Evolutionary conservation across 2,888 invertebrate species (phyloP).

Genomic region (Choristoneura rosaceana): DNA sequence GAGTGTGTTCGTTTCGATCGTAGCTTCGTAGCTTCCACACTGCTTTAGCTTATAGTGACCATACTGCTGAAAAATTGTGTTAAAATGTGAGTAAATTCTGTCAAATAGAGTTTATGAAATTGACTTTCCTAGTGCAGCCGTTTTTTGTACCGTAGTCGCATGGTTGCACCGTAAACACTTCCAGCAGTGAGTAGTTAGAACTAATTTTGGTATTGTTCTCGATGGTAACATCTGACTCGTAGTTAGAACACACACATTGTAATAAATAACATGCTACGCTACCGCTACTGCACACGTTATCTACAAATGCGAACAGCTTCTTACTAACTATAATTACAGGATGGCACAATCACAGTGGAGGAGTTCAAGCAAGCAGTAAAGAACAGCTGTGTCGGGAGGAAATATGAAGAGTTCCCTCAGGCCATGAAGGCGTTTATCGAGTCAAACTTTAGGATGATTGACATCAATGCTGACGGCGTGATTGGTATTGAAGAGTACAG

Average conservation of each 20-base stretch:
- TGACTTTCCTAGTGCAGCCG: background rate
- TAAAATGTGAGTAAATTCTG: no score
- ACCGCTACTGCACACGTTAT: slow-evolving; percentile 63
- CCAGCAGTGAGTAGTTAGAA: background rate
- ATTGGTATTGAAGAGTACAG: slow-evolving; percentile 92
- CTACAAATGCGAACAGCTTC: slow-evolving; percentile 28
- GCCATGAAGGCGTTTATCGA: slow-evolving; percentile 95
- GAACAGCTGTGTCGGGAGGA: slow-evolving; percentile 91
- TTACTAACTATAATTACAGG: slow-evolving; percentile 78
- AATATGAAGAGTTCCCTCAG: slow-evolving; percentile 92
- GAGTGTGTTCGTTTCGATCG: no score
- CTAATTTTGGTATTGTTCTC: slow-evolving; percentile 24
- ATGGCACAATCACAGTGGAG: slow-evolving; percentile 92
- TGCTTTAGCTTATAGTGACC: no score
- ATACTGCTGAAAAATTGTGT: no score
- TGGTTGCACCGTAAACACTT: slow-evolving; percentile 7
- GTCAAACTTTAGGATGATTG: slow-evolving; percentile 92
- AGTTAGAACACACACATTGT: slow-evolving; percentile 25
- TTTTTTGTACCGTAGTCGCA: slow-evolving; percentile 2
- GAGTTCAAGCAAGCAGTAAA: slow-evolving; percentile 93
- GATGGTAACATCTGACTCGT: slow-evolving; percentile 32
- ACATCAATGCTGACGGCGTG: slow-evolving; percentile 92
- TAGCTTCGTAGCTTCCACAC: no score
- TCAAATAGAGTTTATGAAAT: background rate
- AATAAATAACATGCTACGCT: slow-evolving; percentile 44